Evolutionary conservation across 2,113 vertebrate species (phyloP), one percentile per base, ranked within the genome.

Genomic region (Salminus brasiliensis): DNA sequence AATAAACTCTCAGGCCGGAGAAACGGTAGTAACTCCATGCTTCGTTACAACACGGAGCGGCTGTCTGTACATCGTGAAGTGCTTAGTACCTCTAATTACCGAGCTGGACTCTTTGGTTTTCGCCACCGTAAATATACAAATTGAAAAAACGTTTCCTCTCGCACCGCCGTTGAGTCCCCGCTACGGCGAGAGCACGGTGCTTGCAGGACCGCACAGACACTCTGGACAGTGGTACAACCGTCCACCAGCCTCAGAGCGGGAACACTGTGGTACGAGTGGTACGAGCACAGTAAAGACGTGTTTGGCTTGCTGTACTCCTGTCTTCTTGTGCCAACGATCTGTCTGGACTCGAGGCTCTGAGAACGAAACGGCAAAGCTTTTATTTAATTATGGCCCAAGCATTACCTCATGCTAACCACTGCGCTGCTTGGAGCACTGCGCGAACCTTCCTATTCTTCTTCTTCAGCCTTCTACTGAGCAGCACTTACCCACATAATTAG

Each of bases 21-120:
- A 91, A 95, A 92, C 91, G 92, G 95, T 94, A 93, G 95, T 94
- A 94, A 88, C 86, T 91, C 76, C 81, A 92, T 68, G 90, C 92
- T 90, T 92, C 89, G 89, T 94, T 94, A 90, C 90, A 88, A 88
- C 79, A 90, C 89, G 87, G 87, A 83, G 87, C 81, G 76, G 90
- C 93, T 88, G 89, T 86, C 55, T 75, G 84, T 82, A 90, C 91
- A 93, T 91, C 91, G 85, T 91, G 91, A 90, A 93, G 84, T 88
- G 92, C 91, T 94, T 93, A 83, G 85, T 57, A 78, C 76, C 81
- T 27, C 88, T 93, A 92, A 93, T 93, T 92, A 93, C 90, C 91
- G 84, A 84, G 84, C 80, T 83, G 75, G 79, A 73, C 80, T 52
- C 84, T 90, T 91, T 89, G 82, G 83, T 86, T 89, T 84, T 83